Base-by-base conservation (phyloP, 2,113 vertebrate genomes). In the Rana temporaria region DNA sequence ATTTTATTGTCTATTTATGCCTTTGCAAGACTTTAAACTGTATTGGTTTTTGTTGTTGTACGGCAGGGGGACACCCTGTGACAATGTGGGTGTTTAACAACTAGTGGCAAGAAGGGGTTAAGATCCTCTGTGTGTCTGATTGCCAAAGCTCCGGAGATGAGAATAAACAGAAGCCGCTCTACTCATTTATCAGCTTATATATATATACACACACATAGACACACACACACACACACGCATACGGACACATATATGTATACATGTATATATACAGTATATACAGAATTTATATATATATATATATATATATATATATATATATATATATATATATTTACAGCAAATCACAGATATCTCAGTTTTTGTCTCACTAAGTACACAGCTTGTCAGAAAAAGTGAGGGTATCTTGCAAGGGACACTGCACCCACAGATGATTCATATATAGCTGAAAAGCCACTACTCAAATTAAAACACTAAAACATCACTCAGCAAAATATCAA, bases 91-190 rank as follows among this genome's bases (percentile, higher is more conserved):
- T 57, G 66, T 68, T 18, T 42, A 16, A 60, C 48, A 53, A 68
- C 34, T 56, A 38, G 52, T 19, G 12, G 59, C 71, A 67, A 53
- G 52, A 82, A 75, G 17, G 80, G 80, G 80, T 82, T 82, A 82
- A 82, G 71, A 74, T 82, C 70, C 55, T 75, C 32, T 17, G 62
- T 52, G 80, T 66, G 59, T 59, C 71, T 82, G 48, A 82, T 75
- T 82, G 80, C 71, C 80, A 82, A 82, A 67, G 52, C 80, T 82
- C 71, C 63, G 80, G 71, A 82, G 53, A 62, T 75, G 80, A 82
- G 80, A 82, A 82, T 82, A 82, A 82, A 82, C 80, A 82, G 80
- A 75, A 82, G 80, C 71, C 52, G 71, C 71, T 66, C 59, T 38
- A 34, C 71, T 82, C 80, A 75, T 82, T 82, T 82, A 75, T 82